Evolutionary conservation across 2,888 invertebrate genomes (phyloP), one percentile per base, ranked within the genome.

Genomic region (Zonitis immaculata): DNA sequence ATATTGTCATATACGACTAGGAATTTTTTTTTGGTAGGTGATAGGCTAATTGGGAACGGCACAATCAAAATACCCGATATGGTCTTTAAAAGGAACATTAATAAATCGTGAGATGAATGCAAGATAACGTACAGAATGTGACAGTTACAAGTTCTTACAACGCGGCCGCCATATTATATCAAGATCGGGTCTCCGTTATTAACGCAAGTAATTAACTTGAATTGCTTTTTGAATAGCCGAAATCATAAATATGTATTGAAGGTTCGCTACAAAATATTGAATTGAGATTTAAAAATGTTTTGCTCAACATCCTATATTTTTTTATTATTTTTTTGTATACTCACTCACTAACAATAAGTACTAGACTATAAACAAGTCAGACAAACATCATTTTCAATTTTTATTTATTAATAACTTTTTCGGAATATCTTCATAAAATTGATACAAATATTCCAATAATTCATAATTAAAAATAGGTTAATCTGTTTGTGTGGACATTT

Each of bases 181-280:
- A 64, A 61, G 64, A 64, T 64, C 61, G 58, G 54, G 53, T 54
- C 35, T 56, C 57, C 60, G 64, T 64, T 64, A 62, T 62, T 64
- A 62, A 59, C 58, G 54, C 57, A 52, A 60, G 59, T 61, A 64
- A 64, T 64, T 64, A 64, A 64, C 62, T 57, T 56, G 62, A 62
- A 62, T 57, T 58, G 57, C 60, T 61, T 63, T 63, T 63, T 57
- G 58, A 57, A 49, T 49, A 50, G 39, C 62, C 56, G 51, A 52
- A 57, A 52, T 60, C 56, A 63, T 63, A 60, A 62, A 63, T 63
- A 63, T 63, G 59, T 51, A 60, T 63, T 42, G 49, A 52, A 20
- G 39, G 20, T 39, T 39, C 11, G 28, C 1, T 28, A n/a, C n/a
- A 8, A 39, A 18, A 39, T 4, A 11, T 16, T 16, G 11, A 16